A percentile compares a stretch with the other conserved stretches of the same genome.
These are phyloP conservation scores for Cosmia pyralina DNA, from an alignment of 2,888 invertebrate species.

Conservation along the genomic window DNA sequence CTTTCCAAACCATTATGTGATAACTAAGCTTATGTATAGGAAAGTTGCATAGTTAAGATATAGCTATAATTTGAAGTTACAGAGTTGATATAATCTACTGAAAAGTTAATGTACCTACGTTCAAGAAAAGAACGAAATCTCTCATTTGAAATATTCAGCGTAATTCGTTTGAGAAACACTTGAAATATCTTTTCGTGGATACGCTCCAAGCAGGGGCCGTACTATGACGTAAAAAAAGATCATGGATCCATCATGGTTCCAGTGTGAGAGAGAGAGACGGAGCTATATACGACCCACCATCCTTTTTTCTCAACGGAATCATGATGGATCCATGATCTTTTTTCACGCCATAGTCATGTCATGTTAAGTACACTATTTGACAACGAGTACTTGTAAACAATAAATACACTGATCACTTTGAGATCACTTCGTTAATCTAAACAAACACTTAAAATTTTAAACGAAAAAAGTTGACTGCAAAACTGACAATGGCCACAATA, in stretches of 20 bases:
- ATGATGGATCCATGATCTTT: too few relatives aligned
- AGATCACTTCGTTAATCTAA: constrained; percentile 88
- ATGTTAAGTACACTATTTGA: constrained; percentile 87
- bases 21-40: constrained; percentile 26
- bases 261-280: too few relatives aligned
- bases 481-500: constrained; percentile 85
- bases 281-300: too few relatives aligned
- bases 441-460: constrained; percentile 85
- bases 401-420: constrained; percentile 90
- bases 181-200: constrained; percentile 48
- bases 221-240: too few relatives aligned
- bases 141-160: not conserved
- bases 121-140: not conserved
- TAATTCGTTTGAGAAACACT: constrained; percentile 37
- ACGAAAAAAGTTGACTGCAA: constrained; percentile 77
- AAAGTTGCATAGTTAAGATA: not conserved
- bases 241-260: too few relatives aligned
- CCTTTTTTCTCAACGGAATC: too few relatives aligned
- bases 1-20: constrained; percentile 8
- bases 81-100: constrained; percentile 6
- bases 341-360: too few relatives aligned
- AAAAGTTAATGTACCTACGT: not conserved
- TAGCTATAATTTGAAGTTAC: not conserved
- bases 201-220: constrained; percentile 35
- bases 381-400: constrained; percentile 84